A percentile compares a stretch with the other conserved stretches of the same genome.
These are phyloP conservation scores for Avahi laniger DNA, from an alignment of 2,797 vertebrate species.

Conservation along the genomic window DNA sequence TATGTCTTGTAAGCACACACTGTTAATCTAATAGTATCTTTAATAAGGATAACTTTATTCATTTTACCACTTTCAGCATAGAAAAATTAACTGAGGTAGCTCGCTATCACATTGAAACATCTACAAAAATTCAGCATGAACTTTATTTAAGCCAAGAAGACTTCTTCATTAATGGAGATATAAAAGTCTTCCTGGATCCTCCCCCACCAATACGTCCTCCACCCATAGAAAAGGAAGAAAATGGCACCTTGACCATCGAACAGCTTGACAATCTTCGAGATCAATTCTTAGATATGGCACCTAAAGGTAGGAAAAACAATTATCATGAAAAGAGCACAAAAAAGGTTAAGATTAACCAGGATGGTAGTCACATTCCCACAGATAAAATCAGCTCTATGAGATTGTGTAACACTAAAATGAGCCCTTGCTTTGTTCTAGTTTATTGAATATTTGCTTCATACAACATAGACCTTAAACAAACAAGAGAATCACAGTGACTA, in stretches of 20 bases:
- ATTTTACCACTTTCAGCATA: constrained; percentile 85
- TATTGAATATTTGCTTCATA: not conserved
- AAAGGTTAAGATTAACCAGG: not conserved
- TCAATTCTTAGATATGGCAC: constrained; percentile 87
- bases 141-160: constrained; percentile 88
- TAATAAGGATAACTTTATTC: not conserved
- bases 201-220: constrained; percentile 76
- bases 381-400: not conserved
- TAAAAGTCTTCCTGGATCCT: constrained; percentile 84
- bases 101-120: constrained; percentile 89
- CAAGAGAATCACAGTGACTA: not conserved
- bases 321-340: not conserved
- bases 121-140: constrained; percentile 87
- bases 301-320: constrained; percentile 87
- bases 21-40: not conserved
- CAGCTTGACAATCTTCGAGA: constrained; percentile 88
- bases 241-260: constrained; percentile 83
- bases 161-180: constrained; percentile 89
- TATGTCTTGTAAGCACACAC: not conserved
- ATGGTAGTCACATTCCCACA: not conserved
- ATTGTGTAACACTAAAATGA: fast-evolving
- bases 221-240: constrained; percentile 82
- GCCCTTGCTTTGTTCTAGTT: not conserved
- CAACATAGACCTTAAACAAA: not conserved
- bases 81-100: constrained; percentile 89